phyloP scores from a whole-genome alignment of 2,797 vertebrate genomes.

The Poeciliopsis paucimaculata region DNA sequence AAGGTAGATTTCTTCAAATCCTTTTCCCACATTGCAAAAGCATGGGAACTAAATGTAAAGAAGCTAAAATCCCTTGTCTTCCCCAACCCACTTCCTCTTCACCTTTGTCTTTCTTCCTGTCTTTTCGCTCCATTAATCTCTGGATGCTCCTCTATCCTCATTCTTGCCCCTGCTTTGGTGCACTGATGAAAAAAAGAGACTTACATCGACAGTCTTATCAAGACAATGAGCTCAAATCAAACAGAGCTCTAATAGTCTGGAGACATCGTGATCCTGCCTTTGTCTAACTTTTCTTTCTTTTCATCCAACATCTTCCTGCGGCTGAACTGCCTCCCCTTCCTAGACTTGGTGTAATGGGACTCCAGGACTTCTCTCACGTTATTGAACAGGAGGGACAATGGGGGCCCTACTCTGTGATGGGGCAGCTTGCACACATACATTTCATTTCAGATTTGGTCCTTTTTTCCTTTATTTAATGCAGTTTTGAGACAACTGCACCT shows the following conservation, averaged over 20 bases:
- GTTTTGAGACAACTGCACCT: background rate
- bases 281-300: constrained; percentile 33
- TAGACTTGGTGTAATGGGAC: constrained; percentile 38
- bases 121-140: constrained; percentile 11
- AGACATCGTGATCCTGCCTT: constrained; percentile 71
- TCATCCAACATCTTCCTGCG: constrained; percentile 58
- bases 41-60: constrained; percentile 71
- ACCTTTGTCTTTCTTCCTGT: background rate
- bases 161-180: background rate
- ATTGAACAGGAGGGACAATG: background rate
- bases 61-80: constrained; percentile 21
- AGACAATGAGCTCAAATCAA: constrained; percentile 81
- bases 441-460: background rate
- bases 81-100: constrained; percentile 34
- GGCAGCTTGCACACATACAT: background rate
- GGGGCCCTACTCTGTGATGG: background rate
- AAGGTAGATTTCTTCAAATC: constrained; percentile 70
- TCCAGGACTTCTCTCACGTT: constrained; percentile 71
- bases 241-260: constrained; percentile 78
- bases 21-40: constrained; percentile 75
- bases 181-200: constrained; percentile 34
- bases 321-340: background rate
- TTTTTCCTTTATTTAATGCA: background rate
- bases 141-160: background rate
- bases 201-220: constrained; percentile 81